Percentiles rank a stretch among this genome's conserved stretches.
Conservation (phyloP, 2,797 vertebrate species). For the Uromys caudimaculatus region DNA sequence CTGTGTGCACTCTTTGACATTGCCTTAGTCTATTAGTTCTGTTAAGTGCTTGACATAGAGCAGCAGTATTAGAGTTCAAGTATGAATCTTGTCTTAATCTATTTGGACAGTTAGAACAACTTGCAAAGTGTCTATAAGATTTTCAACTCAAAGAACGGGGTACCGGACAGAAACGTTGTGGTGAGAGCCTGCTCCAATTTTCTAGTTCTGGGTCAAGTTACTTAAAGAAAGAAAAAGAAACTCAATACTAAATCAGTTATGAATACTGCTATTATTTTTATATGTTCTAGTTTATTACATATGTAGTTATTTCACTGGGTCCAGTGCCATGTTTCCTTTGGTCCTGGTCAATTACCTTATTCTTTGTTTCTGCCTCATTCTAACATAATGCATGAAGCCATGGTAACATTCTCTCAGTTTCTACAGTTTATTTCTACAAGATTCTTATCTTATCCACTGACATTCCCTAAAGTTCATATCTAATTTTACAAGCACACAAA, state of each 20-base stretch:
- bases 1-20: neutral
- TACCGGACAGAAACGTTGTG: neutral
- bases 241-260: neutral
- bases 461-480: neutral
- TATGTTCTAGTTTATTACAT: neutral
- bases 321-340: neutral
- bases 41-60: neutral
- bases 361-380: neutral
- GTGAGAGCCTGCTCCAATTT: neutral
- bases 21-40: slow-evolving; percentile 34
- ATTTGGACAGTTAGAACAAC: neutral
- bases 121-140: neutral
- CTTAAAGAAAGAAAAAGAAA: neutral
- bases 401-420: neutral
- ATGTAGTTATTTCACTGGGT: neutral
- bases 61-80: neutral
- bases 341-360: neutral
- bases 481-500: slow-evolving; percentile 4
- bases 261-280: neutral
- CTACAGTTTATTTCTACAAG: neutral
- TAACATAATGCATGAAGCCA: too few relatives aligned
- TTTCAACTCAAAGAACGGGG: neutral
- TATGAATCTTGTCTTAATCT: neutral
- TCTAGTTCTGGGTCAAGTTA: neutral
- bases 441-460: neutral